phyloP scores from a whole-genome alignment of 1,140 invertebrate genomes.

The Mycetomoellerius zeteki region DNA sequence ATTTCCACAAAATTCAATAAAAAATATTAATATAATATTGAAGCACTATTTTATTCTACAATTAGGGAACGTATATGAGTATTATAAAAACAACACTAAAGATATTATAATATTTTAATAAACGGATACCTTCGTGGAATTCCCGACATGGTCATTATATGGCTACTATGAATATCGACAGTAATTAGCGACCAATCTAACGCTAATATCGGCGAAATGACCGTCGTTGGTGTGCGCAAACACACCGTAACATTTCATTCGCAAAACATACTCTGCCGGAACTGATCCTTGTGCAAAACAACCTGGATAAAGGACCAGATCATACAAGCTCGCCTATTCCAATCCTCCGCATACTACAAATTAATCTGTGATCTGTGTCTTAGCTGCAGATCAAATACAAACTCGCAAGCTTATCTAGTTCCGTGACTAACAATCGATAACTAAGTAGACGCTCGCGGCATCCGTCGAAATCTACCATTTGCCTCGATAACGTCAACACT shows the following conservation, averaged over 20 bases:
- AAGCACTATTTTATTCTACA: not conserved
- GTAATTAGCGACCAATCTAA: conserved; percentile 53
- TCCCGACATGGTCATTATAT: conserved; percentile 5
- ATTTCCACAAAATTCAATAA: not conserved
- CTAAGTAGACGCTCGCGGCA: conserved; percentile 62
- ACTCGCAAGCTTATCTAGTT: conserved; percentile 49
- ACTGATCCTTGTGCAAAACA: conserved; percentile 47
- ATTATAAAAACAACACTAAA: not conserved
- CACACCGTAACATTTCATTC: conserved; percentile 36
- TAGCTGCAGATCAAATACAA: conserved; percentile 23
- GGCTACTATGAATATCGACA: not conserved
- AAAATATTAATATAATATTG: not conserved
- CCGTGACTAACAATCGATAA: conserved; percentile 70
- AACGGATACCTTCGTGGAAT: not conserved
- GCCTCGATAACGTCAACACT: conserved; percentile 63
- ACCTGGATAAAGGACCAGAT: conserved; percentile 37
- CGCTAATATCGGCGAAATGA: conserved; percentile 48
- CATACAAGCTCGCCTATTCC: conserved; percentile 27
- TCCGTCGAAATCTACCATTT: conserved; percentile 64
- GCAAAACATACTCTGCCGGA: conserved; percentile 52
- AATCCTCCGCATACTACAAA: conserved; percentile 30
- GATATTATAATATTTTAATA: conserved; percentile 35
- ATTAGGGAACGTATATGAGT: not conserved
- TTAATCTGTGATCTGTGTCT: conserved; percentile 70
- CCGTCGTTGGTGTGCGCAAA: conserved; percentile 26